Evolutionary conservation across 2,888 invertebrate genomes (phyloP).

Genomic region (Platycheirus rosarum): DNA sequence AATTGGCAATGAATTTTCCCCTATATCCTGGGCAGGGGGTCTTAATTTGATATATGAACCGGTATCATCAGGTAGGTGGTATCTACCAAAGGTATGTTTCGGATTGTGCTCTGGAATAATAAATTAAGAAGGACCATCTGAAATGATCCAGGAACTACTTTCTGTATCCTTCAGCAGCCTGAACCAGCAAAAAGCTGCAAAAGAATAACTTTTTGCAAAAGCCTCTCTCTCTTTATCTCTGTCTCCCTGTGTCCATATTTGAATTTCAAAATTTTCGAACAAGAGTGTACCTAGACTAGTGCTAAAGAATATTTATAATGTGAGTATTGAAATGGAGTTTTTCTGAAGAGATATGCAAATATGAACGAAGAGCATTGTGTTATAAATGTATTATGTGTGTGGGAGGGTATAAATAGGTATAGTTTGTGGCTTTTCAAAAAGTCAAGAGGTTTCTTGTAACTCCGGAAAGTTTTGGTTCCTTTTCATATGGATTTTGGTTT

Average conservation of each 20-base stretch:
- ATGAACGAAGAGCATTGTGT: constrained; percentile 55
- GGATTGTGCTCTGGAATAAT: constrained; percentile 49
- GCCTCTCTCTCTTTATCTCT: background rate
- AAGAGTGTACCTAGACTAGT: background rate
- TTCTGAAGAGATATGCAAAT: constrained; percentile 69
- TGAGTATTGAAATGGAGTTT: constrained; percentile 42
- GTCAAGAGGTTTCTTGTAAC: constrained; percentile 38
- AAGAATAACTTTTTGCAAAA: background rate
- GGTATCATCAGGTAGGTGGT: constrained; percentile 13
- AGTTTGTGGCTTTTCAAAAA: constrained; percentile 43
- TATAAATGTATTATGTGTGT: constrained; percentile 24
- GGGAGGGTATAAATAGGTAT: background rate
- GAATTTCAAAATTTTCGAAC: constrained; percentile 54
- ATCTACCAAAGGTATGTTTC: constrained; percentile 19
- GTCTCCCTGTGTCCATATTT: constrained; percentile 27
- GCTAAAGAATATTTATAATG: constrained; percentile 25
- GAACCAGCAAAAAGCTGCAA: too few species aligned
- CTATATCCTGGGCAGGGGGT: constrained; percentile 38
- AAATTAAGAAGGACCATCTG: constrained; percentile 56
- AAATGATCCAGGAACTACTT: constrained; percentile 27
- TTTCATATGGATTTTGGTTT: background rate
- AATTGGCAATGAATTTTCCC: constrained; percentile 72
- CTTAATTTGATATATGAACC: constrained; percentile 59
- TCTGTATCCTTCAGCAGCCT: constrained; percentile 6
- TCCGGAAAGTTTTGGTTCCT: constrained; percentile 23